Evolutionary conservation across 1,140 invertebrate species (phyloP), one percentile per base, ranked within the genome.

Genomic region (Drosophila serrata): DNA sequence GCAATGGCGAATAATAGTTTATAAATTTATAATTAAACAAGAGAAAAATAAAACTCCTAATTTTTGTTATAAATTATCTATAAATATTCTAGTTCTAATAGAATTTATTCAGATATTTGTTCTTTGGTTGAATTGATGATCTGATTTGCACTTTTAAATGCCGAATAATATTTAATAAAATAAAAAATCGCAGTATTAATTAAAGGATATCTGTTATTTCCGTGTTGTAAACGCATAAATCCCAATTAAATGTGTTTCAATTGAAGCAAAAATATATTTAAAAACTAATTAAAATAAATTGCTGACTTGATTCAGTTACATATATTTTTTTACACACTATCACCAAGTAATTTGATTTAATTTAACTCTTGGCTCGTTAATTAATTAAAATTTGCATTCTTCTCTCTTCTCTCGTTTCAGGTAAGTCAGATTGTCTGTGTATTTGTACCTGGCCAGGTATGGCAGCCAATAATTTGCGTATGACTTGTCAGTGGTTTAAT

Each of bases 401-500:
- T 69, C 53, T 59, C 76, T 60, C 42, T 53, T 81, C 48, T 53
- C 49, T 56, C 39, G 75, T 53, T 90, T 15, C 78, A 88, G 85
- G 85, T 88, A 85, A 88, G 85, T 88, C 64, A 37, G 69, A 43
- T 42, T 45, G 56, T 22, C 39, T n/a, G 62, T 51, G 49, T 51
- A 42, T n/a, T n/a, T 13, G 49, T 53, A 51, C 7, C 11, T 31
- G 57, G 12, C 35, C 33, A 43, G 51, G 45, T 63, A 6, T 37
- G 11, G 33, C 45, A 68, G 39, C 58, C 51, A 78, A 70, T 78
- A 78, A 78, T 78, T 78, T 70, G 56, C 75, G 43, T 60, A 79
- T 58, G 61, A 51, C 56, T 68, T 81, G 65, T 85, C 73, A 75
- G 87, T 90, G 67, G 65, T 72, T 88, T 88, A 90, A 88, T 88